These are phyloP conservation scores for Dasyurus viverrinus DNA, from an alignment of 2,113 vertebrate genomes.

Conservation along the genomic window DNA sequence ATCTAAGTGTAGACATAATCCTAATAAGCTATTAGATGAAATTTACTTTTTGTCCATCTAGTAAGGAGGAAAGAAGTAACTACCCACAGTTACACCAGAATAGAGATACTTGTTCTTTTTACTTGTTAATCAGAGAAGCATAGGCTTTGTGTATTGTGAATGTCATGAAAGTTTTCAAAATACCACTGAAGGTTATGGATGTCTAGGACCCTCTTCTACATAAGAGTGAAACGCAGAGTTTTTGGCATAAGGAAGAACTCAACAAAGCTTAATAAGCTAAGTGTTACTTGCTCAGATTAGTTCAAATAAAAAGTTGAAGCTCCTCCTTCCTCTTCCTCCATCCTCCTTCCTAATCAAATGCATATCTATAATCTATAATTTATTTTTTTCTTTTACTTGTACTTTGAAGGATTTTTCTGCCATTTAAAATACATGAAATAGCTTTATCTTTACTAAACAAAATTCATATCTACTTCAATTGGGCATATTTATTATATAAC, in stretches of 20 bases:
- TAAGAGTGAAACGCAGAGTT: not conserved
- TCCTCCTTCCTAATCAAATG: not conserved
- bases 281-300: not conserved
- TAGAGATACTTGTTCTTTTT: not conserved
- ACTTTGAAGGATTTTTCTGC: not conserved
- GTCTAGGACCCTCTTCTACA: not conserved
- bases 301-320: not conserved
- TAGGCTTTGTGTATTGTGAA: not conserved
- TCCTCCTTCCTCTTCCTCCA: not conserved
- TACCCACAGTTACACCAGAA: not conserved
- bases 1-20: constrained; percentile 15
- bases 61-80: not conserved
- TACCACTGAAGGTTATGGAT: not conserved
- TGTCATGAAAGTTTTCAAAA: not conserved
- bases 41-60: not conserved
- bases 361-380: not conserved
- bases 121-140: not conserved
- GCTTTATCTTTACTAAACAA: not conserved
- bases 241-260: not conserved
- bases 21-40: not conserved
- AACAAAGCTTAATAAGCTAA: not conserved
- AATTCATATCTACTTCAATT: not conserved
- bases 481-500: not conserved
- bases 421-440: not conserved
- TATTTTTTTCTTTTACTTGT: not conserved